Percentiles rank a stretch among this genome's conserved stretches.
These are phyloP conservation scores for Cheilosia grossa DNA, from an alignment of 2,888 invertebrate genomes.

Conservation along the genomic window DNA sequence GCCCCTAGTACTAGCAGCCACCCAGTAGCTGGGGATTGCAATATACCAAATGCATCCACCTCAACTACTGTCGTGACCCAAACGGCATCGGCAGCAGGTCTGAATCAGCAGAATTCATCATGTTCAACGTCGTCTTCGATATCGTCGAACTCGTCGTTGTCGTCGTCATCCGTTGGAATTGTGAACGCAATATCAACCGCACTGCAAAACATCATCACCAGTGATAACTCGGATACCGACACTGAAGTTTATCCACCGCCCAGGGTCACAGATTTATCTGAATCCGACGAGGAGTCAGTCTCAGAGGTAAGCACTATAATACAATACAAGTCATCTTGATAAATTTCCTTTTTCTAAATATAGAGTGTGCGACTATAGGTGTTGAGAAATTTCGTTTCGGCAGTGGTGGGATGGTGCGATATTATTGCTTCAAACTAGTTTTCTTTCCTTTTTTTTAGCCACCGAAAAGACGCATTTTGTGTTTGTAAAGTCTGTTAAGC, in stretches of 20 bases:
- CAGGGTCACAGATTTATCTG: slow-evolving; percentile 96
- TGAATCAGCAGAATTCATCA: slow-evolving; percentile 74
- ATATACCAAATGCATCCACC: slow-evolving; percentile 76
- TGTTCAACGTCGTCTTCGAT: slow-evolving; percentile 79
- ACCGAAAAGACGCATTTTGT: too few species aligned
- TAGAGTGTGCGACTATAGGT: not conserved
- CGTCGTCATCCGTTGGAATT: slow-evolving; percentile 81
- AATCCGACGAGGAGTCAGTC: slow-evolving; percentile 98
- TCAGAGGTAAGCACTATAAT: slow-evolving; percentile 90
- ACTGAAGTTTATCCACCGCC: slow-evolving; percentile 91
- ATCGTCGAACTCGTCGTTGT: slow-evolving; percentile 81
- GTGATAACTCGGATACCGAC: slow-evolving; percentile 94
- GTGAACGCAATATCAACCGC: slow-evolving; percentile 81
- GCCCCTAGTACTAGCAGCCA: slow-evolving; percentile 75
- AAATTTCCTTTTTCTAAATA: not conserved
- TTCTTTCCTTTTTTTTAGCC: not conserved
- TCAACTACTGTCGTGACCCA: slow-evolving; percentile 85
- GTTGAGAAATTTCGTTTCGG: slow-evolving; percentile 1
- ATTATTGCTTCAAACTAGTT: not conserved
- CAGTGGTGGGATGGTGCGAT: slow-evolving; percentile 27
- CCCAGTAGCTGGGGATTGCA: slow-evolving; percentile 73
- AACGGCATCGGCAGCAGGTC: slow-evolving; percentile 84
- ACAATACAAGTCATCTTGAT: not conserved
- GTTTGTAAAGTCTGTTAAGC: too few species aligned
- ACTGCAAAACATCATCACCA: slow-evolving; percentile 85